phyloP scores from a whole-genome alignment of 2,113 vertebrate species.

The Ramphastos sulfuratus region DNA sequence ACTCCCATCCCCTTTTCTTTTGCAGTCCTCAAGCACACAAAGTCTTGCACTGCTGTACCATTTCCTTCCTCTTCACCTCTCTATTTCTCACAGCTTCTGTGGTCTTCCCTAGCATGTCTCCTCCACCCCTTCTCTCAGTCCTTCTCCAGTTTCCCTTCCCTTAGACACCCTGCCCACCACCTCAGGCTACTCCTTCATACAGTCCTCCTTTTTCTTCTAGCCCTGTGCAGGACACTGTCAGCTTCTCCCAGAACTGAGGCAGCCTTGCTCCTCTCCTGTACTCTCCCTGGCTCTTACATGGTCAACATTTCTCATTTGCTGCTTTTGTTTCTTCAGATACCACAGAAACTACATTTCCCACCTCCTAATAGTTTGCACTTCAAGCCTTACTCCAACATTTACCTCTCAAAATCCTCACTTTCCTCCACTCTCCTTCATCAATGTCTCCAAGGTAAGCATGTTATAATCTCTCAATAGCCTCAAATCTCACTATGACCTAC shows the following conservation, averaged over 20 bases:
- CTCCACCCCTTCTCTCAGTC: not conserved
- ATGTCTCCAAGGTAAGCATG: not conserved
- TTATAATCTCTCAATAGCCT: not conserved
- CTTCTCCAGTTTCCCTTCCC: not conserved
- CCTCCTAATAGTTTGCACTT: not conserved
- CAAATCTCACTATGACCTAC: not conserved
- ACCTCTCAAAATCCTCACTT: not conserved
- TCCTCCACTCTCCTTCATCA: not conserved
- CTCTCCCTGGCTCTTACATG: not conserved
- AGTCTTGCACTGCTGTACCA: not conserved
- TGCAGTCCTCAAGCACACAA: not conserved
- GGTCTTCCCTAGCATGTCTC: not conserved
- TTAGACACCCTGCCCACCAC: not conserved
- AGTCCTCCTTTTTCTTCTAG: not conserved
- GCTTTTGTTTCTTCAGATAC: not conserved
- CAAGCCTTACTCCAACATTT: not conserved
- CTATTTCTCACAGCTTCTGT: not conserved
- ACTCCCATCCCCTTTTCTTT: not conserved
- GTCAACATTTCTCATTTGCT: not conserved
- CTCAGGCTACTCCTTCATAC: not conserved
- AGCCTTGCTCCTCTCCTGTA: not conserved
- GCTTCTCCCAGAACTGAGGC: not conserved
- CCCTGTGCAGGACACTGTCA: not conserved
- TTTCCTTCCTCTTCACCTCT: not conserved
- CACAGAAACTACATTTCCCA: not conserved